Evolutionary conservation across 2,888 invertebrate species (phyloP).

Genomic region (Cephus runcator): DNA sequence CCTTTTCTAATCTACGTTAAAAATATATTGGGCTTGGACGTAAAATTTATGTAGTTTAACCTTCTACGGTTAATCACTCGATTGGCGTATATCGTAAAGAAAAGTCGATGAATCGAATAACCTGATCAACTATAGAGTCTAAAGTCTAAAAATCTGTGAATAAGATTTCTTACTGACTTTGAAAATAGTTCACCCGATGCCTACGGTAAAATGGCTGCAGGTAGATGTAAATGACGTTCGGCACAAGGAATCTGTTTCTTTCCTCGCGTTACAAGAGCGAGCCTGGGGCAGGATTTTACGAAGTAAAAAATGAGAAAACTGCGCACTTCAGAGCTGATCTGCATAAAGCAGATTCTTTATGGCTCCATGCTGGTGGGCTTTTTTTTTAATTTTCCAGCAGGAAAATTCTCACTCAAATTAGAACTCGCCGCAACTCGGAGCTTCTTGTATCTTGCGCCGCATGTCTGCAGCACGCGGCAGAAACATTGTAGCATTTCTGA

Average conservation of each 20-base stretch:
- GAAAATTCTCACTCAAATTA: conserved; percentile 15
- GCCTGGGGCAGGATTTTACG: background rate
- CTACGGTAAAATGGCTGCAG: background rate
- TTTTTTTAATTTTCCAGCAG: conserved; percentile 16
- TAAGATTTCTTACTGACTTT: background rate
- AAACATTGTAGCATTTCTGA: conserved; percentile 12
- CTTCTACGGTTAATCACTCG: background rate
- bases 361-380: conserved; percentile 3
- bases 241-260: background rate
- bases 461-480: conserved; percentile 2
- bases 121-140: background rate
- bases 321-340: conserved; percentile 17
- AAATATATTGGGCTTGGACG: too few relatives aligned
- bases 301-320: background rate
- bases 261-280: background rate
- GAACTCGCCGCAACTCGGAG: background rate
- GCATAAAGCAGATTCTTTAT: conserved; percentile 17
- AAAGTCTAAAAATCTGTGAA: background rate
- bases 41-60: too few relatives aligned
- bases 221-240: background rate
- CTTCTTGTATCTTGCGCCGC: background rate
- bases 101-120: background rate
- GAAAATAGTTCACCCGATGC: background rate
- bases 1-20: too few relatives aligned
- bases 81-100: background rate